These are phyloP conservation scores for Alethe castanea DNA, from an alignment of 2,113 vertebrate genomes.

Conservation along the genomic window DNA sequence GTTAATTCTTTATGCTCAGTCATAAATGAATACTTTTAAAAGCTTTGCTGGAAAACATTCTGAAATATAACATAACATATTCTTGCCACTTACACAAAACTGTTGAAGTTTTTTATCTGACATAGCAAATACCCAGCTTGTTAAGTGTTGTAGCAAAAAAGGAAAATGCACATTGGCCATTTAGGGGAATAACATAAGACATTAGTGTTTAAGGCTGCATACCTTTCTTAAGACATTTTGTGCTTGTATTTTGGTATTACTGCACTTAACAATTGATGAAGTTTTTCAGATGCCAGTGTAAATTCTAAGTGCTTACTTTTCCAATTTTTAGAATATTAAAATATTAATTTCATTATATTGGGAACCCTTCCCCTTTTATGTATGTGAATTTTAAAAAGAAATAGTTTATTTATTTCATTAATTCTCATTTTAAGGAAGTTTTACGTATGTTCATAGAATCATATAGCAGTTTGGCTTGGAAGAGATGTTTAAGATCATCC, in stretches of 20 bases:
- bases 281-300: neutral
- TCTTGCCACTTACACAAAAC: neutral
- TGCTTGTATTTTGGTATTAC: neutral
- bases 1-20: neutral
- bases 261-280: neutral
- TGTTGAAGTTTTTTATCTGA: neutral
- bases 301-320: neutral
- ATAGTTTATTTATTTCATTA: neutral
- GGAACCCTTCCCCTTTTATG: neutral
- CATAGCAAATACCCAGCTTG: neutral
- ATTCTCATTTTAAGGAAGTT: neutral
- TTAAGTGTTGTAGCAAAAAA: neutral
- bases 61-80: neutral
- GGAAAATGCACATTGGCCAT: neutral
- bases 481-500: neutral
- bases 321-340: neutral
- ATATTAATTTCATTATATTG: neutral
- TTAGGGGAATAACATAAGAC: neutral
- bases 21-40: neutral
- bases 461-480: neutral
- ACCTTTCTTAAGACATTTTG: neutral
- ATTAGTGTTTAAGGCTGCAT: rapidly evolving
- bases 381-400: neutral
- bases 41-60: neutral
- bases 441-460: neutral